Evolutionary conservation across 2,888 invertebrate species (phyloP).

Genomic region (Bimastos eiseni): DNA sequence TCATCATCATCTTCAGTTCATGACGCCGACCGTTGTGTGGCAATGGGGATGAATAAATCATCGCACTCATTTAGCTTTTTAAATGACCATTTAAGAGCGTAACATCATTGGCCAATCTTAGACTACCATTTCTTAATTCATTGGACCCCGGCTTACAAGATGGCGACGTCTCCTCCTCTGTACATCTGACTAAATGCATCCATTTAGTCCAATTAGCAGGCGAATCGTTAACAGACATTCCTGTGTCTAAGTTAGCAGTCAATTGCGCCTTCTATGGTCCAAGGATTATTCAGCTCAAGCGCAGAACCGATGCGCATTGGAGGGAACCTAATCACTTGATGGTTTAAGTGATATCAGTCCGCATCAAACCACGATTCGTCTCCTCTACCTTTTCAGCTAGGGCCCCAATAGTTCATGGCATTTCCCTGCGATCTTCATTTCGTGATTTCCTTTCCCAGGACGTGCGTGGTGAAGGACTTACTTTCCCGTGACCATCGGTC

Average conservation of each 20-base stretch:
- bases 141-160: too few relatives aligned
- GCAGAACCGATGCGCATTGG: background rate
- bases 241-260: background rate
- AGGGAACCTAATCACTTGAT: background rate
- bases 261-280: background rate
- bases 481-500: background rate
- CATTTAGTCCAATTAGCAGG: background rate
- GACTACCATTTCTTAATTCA: too few relatives aligned
- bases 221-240: background rate
- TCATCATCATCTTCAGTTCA: too few relatives aligned
- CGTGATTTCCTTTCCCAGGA: background rate
- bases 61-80: background rate
- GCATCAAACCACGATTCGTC: background rate
- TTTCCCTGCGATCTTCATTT: background rate
- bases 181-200: background rate
- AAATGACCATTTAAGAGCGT: background rate
- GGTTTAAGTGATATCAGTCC: background rate
- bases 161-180: background rate
- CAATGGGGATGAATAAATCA: too few relatives aligned
- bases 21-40: too few relatives aligned
- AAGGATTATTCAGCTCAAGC: background rate
- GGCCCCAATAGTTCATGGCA: background rate
- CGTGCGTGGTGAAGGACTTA: background rate
- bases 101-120: background rate
- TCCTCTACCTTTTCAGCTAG: background rate